Evolutionary conservation across 2,797 vertebrate genomes (phyloP).

Genomic region (Psittacula echo): DNA sequence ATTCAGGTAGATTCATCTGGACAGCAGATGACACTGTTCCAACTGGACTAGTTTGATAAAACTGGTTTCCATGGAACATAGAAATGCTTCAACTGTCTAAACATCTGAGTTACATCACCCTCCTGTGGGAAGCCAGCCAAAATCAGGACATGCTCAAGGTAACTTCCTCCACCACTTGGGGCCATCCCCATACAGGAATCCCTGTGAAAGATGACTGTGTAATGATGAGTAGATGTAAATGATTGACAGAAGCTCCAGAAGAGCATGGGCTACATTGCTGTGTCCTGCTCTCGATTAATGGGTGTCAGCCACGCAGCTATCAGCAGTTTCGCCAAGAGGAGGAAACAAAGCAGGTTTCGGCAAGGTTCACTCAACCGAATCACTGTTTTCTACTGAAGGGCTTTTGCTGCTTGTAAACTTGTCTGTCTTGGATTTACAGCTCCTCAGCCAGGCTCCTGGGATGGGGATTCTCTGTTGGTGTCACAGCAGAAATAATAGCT

Average conservation of each 20-base stretch:
- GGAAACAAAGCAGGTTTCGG: background rate
- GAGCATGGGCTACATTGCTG: background rate
- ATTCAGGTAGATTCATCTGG: background rate
- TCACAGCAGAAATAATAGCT: background rate
- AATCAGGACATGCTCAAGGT: background rate
- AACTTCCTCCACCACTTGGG: background rate
- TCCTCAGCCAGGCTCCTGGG: background rate
- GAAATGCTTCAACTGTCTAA: background rate
- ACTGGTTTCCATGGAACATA: background rate
- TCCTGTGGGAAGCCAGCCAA: background rate
- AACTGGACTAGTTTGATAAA: background rate
- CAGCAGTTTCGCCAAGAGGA: background rate
- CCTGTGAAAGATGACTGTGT: background rate
- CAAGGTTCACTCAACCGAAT: background rate
- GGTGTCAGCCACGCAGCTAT: background rate
- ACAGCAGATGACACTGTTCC: background rate
- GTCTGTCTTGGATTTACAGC: background rate
- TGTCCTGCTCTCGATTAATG: background rate
- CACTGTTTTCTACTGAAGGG: background rate
- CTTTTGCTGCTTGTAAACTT: background rate
- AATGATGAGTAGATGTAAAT: background rate
- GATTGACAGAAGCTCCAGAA: background rate
- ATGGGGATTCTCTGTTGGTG: background rate
- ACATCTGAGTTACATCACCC: background rate
- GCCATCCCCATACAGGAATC: accelerated